Base-by-base conservation (phyloP, 2,888 invertebrate species). In the Asteroscopus sphinx region DNA sequence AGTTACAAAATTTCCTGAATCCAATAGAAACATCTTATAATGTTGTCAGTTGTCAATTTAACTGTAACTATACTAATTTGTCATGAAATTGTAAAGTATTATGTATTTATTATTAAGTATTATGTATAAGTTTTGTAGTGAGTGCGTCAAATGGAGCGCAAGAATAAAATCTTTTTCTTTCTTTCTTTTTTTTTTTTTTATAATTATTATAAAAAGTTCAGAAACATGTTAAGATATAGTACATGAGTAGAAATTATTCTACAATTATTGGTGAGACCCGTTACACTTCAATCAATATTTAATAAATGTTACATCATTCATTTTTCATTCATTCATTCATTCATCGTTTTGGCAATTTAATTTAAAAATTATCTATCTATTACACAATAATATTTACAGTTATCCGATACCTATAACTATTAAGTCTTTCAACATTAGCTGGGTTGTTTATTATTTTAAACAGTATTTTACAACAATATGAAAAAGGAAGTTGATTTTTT, bases 381-480 rank as follows among this genome's bases (percentile, higher is more conserved):
- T 70, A 67, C 45, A 55, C 21, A 40, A 47, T 47, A 66, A 53
- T 69, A 73, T 76, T 66, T 73, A 76, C 73, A 76, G 54, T 41
- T 51, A 45, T 26, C 48, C 12, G 12, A 64, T 42, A 41, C 42
- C 47, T 66, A 46, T 41, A 48, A 54, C 68, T 77, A 76, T 56
- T 71, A 71, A 76, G 75, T 77, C 75, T 76, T 76, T 67, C 56
- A 76, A 76, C 55, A 58, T 63, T 52, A 68, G 47, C 49, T 73
- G 65, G 17, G 42, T 56, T 54, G 21, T 52, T n/a, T 15, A 45
- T 51, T 61, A 48, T 44, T 32, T 26, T 52, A 35, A 56, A 60
- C 30, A 54, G 11, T 58, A 56, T 68, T 48, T 47, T 55, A 68
- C 41, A 72, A 60, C 16, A 58, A 58, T 58, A 42, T 47, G 35